Percentiles rank a stretch among this genome's conserved stretches.
phyloP scores from a whole-genome alignment of 2,888 invertebrate species.

The Ferrisia virgata region DNA sequence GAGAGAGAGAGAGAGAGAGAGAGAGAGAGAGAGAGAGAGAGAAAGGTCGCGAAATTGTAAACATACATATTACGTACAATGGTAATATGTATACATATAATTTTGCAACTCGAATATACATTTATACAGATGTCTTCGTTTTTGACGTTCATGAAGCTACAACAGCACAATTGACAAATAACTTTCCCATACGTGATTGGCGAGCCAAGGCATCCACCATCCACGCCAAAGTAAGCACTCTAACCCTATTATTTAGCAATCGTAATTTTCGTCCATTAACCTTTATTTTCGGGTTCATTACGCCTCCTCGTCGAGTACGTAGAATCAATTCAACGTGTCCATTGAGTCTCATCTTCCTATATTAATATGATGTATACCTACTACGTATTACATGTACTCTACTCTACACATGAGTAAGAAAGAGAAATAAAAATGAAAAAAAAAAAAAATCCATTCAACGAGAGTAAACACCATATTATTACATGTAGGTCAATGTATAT shows the following conservation, averaged over 20 bases:
- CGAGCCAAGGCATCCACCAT: neutral
- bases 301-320: neutral
- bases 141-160: no score
- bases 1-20: no score
- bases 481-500: constrained; percentile 1
- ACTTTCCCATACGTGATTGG: neutral
- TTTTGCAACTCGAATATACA: neutral
- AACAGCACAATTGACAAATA: neutral
- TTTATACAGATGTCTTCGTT: neutral
- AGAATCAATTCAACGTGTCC: neutral
- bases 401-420: no score
- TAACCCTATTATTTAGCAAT: neutral
- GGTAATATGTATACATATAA: no score
- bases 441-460: neutral
- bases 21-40: no score
- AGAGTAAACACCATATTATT: neutral
- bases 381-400: no score
- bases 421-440: neutral
- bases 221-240: neutral
- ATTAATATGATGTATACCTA: no score
- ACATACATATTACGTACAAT: no score
- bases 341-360: neutral
- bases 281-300: constrained; percentile 5
- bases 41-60: neutral
- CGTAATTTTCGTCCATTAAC: constrained; percentile 14